These are phyloP conservation scores for Huso huso DNA, from an alignment of 2,797 vertebrate genomes.

Conservation along the genomic window DNA sequence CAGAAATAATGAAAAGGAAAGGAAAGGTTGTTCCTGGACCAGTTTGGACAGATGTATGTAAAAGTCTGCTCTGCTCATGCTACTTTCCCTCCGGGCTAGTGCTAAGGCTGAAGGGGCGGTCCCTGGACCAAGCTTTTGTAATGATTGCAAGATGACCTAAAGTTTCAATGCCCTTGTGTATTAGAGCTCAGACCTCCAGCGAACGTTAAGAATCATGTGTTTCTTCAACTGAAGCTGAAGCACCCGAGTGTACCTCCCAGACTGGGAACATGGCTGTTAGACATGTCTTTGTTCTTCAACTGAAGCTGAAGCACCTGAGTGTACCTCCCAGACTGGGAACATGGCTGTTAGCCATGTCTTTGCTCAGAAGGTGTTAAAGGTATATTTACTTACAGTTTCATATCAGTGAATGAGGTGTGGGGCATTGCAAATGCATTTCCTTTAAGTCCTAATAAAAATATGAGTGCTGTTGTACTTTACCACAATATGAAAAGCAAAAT, in stretches of 20 bases:
- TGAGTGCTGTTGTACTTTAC: no score
- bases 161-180: conserved; percentile 4
- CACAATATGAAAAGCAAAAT: no score
- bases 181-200: neutral
- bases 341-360: no score
- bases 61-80: neutral
- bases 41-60: neutral
- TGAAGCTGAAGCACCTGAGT: conserved; percentile 23
- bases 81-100: neutral
- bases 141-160: conserved; percentile 17
- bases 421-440: no score
- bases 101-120: neutral
- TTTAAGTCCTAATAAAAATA: no score
- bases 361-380: no score
- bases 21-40: neutral
- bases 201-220: no score
- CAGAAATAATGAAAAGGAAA: neutral
- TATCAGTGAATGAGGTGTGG: no score
- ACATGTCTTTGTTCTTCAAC: no score
- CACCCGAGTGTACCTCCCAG: conserved; percentile 26
- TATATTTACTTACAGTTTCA: no score
- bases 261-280: conserved; percentile 7
- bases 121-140: neutral
- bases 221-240: conserved; percentile 12
- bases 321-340: conserved; percentile 23